Base-by-base conservation (phyloP, 1,140 invertebrate genomes). In the Oscheius sp. region DNA sequence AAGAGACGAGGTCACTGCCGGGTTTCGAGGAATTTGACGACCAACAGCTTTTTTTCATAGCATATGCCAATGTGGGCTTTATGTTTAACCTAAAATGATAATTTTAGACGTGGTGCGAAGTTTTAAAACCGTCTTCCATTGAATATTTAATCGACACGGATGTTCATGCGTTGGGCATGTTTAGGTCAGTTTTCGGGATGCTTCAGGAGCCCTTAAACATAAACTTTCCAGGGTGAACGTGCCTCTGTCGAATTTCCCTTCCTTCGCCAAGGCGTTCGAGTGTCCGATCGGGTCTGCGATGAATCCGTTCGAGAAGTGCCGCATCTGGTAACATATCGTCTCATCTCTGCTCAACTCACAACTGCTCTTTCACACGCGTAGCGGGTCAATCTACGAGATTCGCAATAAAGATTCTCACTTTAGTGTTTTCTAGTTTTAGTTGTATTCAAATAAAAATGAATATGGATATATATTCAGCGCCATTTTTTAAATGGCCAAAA, bases 291-390 rank as follows among this genome's bases (percentile, higher is more conserved):
- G 84, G 15, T 84, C 85, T 2, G 81, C 78, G 2, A 89, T 89
- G 88, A 89, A 89, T 81, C 88, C 88, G n/a, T 78, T 72, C 26
- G 83, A 88, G 28, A 88, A 88, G 77, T 89, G 88, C 77, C 80
- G 82, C 34, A 82, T 89, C 3, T 89, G 88, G 88, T 88, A 32
- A 63, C 42, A 23, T 18, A 23, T 45, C 18, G 23, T 18, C 23
- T 32, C 18, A 32, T 7, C 26, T 29, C 26, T n/a, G 10, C 18
- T 63, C 10, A 32, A 26, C 31, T 26, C 23, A 23, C 4, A 23
- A 4, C 49, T 55, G 49, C 49, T 55, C n/a, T 42, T 42, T 42
- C 38, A 42, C 38, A 42, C n/a, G 10, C n/a, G n/a, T 10, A 10
- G n/a, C 38, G 38, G 38, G 38, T 42, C n/a, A 10, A 42, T 42